These are phyloP conservation scores for Amblyraja radiata DNA, from an alignment of 2,797 vertebrate genomes.

Conservation along the genomic window DNA sequence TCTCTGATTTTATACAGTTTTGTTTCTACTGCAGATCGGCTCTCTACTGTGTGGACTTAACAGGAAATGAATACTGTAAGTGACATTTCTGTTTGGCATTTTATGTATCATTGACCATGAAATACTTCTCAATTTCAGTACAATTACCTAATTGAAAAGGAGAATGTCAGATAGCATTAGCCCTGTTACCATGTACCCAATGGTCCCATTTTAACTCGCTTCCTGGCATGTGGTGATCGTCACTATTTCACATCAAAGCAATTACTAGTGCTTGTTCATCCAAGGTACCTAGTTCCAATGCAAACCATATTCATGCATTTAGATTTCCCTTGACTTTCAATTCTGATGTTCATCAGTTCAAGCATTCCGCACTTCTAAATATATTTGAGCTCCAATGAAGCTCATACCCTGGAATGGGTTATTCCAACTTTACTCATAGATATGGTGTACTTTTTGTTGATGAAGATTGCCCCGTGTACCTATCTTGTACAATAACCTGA, in stretches of 20 bases:
- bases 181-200: background rate
- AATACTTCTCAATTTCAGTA: background rate
- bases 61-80: slow-evolving; percentile 80
- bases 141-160: background rate
- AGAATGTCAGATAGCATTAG: background rate
- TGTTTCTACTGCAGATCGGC: slow-evolving; percentile 66
- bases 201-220: background rate
- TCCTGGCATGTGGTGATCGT: background rate
- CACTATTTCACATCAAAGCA: background rate
- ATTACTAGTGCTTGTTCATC: background rate
- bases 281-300: background rate
- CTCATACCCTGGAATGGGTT: background rate
- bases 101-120: background rate
- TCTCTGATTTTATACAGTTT: background rate
- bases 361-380: background rate
- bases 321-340: background rate
- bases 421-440: background rate
- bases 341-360: background rate
- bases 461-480: background rate
- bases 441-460: no score
- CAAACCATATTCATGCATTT: background rate
- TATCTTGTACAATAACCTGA: background rate
- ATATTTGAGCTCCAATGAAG: background rate
- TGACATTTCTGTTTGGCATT: background rate
- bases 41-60: slow-evolving; percentile 85